Evolutionary conservation across 2,797 vertebrate species (phyloP).

Genomic region (Chelidonichthys spinosus): DNA sequence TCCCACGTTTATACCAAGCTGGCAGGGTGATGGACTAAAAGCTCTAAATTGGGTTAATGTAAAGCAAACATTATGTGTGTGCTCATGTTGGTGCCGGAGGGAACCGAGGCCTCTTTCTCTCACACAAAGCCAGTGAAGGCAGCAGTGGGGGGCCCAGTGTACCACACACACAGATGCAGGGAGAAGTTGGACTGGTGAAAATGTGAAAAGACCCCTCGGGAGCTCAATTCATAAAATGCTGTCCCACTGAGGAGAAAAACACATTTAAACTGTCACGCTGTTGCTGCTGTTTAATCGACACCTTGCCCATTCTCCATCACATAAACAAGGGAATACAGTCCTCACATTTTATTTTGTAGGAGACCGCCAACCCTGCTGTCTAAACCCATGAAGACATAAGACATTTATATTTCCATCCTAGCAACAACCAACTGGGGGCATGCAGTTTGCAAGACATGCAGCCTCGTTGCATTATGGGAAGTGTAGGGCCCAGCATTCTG

Average conservation of each 20-base stretch:
- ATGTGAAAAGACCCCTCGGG: constrained; percentile 35
- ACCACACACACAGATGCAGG: constrained; percentile 30
- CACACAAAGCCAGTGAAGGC: constrained; percentile 26
- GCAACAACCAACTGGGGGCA: not conserved
- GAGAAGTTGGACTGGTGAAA: constrained; percentile 6
- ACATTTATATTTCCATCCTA: no score
- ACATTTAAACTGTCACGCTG: constrained; percentile 8
- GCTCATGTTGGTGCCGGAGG: constrained; percentile 7
- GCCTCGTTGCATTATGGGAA: not conserved
- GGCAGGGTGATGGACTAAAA: not conserved
- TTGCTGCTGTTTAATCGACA: no score
- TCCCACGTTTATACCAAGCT: not conserved
- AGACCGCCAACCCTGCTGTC: not conserved
- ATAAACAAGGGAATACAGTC: not conserved
- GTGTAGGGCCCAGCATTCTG: not conserved
- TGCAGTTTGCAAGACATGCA: not conserved
- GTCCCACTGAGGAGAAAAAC: constrained; percentile 22
- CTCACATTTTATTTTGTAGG: not conserved
- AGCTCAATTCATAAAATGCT: constrained; percentile 15
- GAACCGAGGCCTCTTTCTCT: constrained; percentile 8
- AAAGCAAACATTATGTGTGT: not conserved
- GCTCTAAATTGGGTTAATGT: not conserved
- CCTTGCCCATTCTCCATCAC: not conserved
- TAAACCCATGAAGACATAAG: not conserved
- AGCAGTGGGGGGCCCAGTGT: constrained; percentile 61